phyloP scores from a whole-genome alignment of 2,113 vertebrate genomes.

The Ancistrus triradiatus region DNA sequence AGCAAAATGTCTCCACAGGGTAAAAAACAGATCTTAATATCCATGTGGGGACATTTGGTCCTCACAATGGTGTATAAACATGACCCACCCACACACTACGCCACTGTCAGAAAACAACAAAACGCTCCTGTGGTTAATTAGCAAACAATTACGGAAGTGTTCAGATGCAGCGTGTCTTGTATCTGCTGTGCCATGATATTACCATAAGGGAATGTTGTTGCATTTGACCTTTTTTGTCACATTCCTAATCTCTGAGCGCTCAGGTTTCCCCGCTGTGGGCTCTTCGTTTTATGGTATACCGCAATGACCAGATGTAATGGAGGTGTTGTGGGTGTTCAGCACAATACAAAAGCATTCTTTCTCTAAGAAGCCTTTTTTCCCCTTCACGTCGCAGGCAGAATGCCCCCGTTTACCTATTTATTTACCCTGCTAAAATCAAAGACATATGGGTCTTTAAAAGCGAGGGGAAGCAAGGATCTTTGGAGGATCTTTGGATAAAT shows the following conservation, averaged over 20 bases:
- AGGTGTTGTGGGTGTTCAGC: constrained; percentile 21
- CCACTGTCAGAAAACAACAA: no score
- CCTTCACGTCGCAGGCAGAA: constrained; percentile 28
- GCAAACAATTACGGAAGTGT: neutral
- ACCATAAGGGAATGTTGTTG: neutral
- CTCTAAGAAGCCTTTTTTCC: constrained; percentile 26
- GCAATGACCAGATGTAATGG: constrained; percentile 21
- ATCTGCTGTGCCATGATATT: neutral
- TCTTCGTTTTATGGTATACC: constrained; percentile 13
- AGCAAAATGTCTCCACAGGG: no score
- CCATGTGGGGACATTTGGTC: no score
- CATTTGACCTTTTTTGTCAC: neutral
- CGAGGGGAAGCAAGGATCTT: constrained; percentile 34
- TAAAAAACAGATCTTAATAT: no score
- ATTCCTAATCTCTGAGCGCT: constrained; percentile 9
- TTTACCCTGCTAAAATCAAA: constrained; percentile 50
- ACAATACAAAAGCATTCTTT: constrained; percentile 42
- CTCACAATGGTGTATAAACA: no score
- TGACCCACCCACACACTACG: no score
- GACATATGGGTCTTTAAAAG: constrained; percentile 47
- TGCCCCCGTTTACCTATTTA: constrained; percentile 43
- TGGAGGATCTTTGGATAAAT: constrained; percentile 50
- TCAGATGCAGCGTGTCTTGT: neutral
- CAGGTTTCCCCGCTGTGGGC: neutral
- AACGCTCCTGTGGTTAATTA: no score